Base-by-base conservation (phyloP, 2,797 vertebrate species). In the Agapornis canus region DNA sequence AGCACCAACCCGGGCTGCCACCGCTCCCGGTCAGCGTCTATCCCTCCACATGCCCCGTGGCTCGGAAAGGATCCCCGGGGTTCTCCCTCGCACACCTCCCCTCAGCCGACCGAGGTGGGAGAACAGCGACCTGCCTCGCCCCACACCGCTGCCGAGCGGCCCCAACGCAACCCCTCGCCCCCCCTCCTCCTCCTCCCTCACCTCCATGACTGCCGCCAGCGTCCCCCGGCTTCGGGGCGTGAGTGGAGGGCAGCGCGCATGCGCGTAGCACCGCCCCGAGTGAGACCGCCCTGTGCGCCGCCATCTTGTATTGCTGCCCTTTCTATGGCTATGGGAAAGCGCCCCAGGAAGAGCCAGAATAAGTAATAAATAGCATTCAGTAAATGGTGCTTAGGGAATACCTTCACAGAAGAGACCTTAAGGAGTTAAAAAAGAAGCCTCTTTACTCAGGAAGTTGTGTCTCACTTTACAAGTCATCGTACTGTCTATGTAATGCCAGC, bases 141-240 rank as follows among this genome's bases (percentile, higher is more conserved):
- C 8, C 32, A 21, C 48, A 0, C 16, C 10, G 2, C 14, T 7
- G 1, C 23, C 22, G 2, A 52, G 1, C n/a, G 32, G 4, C 37
- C 23, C 23, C 20, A 9, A 13, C 5, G 2, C 13, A 32, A 6
- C n/a, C 54, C 52, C 13, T 2, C 26, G 2, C 19, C 23, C 15
- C 31, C 16, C 11, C 37, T 4, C 37, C 23, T 0, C 11, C 37
- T 11, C 37, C 23, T 0, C 72, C 37, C 75, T 81, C 85, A 89
- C 92, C 89, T 91, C 85, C 81, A 91, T 72, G 12, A 48, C 80
- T 7, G 75, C 57, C n/a, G 4, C 57, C 65, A 1, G 19, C 42
- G 26, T 61, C 75, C 80, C 69, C 7, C n/a, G 1, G 11, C 60
- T 18, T 5, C 31, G 54, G n/a, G n/a, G 13, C 21, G 13, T 1